These are phyloP conservation scores for Melanotaenia boesemani DNA, from an alignment of 2,797 vertebrate species.

Conservation along the genomic window DNA sequence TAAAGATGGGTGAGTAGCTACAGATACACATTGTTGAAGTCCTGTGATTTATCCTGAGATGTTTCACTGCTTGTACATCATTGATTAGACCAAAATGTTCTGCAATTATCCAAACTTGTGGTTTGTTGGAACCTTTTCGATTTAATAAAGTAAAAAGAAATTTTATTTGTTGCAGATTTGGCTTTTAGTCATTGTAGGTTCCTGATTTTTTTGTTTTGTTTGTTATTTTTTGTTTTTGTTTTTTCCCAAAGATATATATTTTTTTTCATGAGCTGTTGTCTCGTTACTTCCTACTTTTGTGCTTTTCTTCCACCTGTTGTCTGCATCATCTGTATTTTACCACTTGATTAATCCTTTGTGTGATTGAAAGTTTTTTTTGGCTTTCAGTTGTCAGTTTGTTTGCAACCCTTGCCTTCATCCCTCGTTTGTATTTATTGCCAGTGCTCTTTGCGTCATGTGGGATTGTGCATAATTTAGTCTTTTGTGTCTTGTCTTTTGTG, in stretches of 20 bases:
- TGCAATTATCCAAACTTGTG: neutral
- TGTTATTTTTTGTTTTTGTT: neutral
- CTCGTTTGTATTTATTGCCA: neutral
- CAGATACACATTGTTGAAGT: neutral
- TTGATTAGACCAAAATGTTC: neutral
- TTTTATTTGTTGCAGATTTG: neutral
- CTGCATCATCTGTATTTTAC: neutral
- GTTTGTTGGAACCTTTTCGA: neutral
- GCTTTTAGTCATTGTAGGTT: neutral
- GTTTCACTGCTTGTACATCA: neutral
- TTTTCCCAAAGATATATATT: neutral
- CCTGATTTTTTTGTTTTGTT: neutral
- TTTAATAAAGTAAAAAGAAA: neutral
- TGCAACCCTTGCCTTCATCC: neutral
- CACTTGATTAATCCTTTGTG: slow-evolving; percentile 11
- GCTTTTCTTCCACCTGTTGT: neutral
- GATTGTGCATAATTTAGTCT: neutral
- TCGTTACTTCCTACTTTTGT: neutral
- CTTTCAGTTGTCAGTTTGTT: neutral
- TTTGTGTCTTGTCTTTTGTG: neutral
- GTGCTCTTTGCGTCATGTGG: neutral
- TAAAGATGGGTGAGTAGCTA: slow-evolving; percentile 93
- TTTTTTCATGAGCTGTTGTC: neutral
- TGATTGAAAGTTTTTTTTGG: neutral
- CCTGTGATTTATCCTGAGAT: neutral